Evolutionary conservation across 2,888 invertebrate species (phyloP), one percentile per base, ranked within the genome.

Genomic region (Leptinotarsa haldemani): DNA sequence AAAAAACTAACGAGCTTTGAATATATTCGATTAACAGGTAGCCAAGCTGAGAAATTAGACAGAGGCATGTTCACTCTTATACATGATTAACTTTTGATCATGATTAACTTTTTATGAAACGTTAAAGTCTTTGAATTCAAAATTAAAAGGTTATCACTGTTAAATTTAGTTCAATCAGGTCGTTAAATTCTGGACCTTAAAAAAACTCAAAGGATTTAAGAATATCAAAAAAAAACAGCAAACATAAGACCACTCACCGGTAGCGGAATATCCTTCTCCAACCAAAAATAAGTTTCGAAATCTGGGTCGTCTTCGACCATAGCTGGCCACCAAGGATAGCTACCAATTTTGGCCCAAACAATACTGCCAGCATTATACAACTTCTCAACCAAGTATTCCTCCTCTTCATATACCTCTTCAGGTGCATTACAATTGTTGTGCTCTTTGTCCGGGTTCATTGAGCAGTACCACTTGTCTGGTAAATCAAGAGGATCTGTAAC

Each of bases 271-370:
- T 89, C 89, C 18, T 79, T 78, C 76, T 90, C 89, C 0, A 91
- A 85, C 91, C 90, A 91, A 82, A 90, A 91, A 83, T 88, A 92
- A 74, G 89, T 89, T 76, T 91, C 90, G 0, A 87, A 87, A 77
- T 93, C 91, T 0, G 93, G 92, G 80, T 91, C 91, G 82, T 92
- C 92, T 77, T 93, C 93, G 0, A 94, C 90, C 89, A 94, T 91
- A 2, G 90, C 93, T 3, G 93, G 93, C 93, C 93, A 93, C 92
- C 92, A 93, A 1, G 93, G 93, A 87, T 88, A 92, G 30, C 91
- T 91, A 0, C 86, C 79, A 77, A 91, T 78, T 52, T 88, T 89
- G 0, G 91, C 93, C 91, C 92, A 91, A 0, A 93, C 93, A 53
- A 94, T 79, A 20, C 93, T 92, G 0, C 93, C 93, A 4, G 91